phyloP scores from a whole-genome alignment of 2,797 vertebrate species.

The Choloepus didactylus region DNA sequence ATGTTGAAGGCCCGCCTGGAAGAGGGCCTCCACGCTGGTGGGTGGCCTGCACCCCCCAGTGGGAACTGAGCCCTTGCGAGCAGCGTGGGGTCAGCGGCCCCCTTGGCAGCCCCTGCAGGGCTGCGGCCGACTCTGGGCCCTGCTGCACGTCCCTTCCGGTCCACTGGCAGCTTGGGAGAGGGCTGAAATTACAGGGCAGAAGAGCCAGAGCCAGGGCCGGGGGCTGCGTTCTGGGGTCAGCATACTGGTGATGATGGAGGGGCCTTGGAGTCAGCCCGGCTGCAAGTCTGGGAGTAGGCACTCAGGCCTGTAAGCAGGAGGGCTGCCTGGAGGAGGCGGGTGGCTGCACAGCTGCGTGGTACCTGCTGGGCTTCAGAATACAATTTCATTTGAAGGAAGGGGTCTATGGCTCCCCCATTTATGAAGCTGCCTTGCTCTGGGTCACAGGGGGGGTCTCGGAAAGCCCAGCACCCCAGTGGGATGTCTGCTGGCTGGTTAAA shows the following conservation, averaged over 20 bases:
- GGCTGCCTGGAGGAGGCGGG: not conserved
- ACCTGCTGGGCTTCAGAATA: not conserved
- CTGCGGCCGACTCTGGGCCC: constrained; percentile 85
- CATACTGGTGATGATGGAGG: constrained; percentile 77
- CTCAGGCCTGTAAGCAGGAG: not conserved
- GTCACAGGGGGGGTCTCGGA: not conserved
- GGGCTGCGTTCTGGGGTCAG: not conserved
- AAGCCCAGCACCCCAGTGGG: too few relatives aligned
- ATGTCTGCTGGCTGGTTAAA: not conserved
- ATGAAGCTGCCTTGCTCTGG: not conserved
- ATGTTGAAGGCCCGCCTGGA: constrained; percentile 89
- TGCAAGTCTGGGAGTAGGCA: not conserved
- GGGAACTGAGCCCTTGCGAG: constrained; percentile 87
- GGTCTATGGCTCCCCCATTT: not conserved
- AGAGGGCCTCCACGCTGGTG: constrained; percentile 81
- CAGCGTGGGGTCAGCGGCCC: constrained; percentile 86
- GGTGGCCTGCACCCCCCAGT: constrained; percentile 77
- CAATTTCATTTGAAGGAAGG: not conserved
- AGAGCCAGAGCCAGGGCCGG: constrained; percentile 12
- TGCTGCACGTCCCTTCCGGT: constrained; percentile 85
- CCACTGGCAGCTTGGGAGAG: constrained; percentile 85
- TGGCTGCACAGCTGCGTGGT: not conserved
- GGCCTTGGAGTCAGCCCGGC: not conserved
- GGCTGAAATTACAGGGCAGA: constrained; percentile 78
- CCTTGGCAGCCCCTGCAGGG: constrained; percentile 86